Evolutionary conservation across 2,888 invertebrate species (phyloP).

Genomic region (Drosophila mimetica): DNA sequence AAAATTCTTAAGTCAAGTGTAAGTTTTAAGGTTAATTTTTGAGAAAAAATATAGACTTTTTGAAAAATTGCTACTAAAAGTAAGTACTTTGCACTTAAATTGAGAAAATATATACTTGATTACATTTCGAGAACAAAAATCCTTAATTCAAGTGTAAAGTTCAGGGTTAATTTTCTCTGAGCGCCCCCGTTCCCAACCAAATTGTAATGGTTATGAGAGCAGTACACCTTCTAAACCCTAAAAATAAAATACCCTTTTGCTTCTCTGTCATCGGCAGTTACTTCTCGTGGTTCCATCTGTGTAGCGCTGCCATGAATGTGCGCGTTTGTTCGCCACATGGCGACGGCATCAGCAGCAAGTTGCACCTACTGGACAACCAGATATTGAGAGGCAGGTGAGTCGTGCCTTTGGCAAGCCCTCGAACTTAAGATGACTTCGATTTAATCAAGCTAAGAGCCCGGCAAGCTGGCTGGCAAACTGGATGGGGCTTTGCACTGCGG

Average conservation of each 20-base stretch:
- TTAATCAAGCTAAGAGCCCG: conserved; percentile 28
- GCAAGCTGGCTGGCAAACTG: not conserved
- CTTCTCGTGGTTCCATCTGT: conserved; percentile 87
- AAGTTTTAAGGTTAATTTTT: too few relatives aligned
- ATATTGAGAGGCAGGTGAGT: conserved; percentile 85
- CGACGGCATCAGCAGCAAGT: conserved; percentile 87
- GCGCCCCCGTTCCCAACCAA: not conserved
- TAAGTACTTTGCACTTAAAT: too few relatives aligned
- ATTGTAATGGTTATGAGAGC: conserved; percentile 10
- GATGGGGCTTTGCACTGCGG: not conserved
- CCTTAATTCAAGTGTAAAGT: too few relatives aligned
- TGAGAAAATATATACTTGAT: too few relatives aligned
- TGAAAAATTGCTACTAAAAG: too few relatives aligned
- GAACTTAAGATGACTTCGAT: conserved; percentile 3
- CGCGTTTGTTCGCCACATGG: conserved; percentile 86
- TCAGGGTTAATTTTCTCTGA: too few relatives aligned
- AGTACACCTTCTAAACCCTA: not conserved
- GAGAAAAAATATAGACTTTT: too few relatives aligned
- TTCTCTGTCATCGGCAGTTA: conserved; percentile 83
- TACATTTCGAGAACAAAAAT: too few relatives aligned
- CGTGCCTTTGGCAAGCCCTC: not conserved
- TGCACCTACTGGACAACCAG: conserved; percentile 86
- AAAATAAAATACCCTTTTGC: not conserved
- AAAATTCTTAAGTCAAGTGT: too few relatives aligned
- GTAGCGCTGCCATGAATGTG: conserved; percentile 86